phyloP scores from a whole-genome alignment of 2,888 invertebrate species.

The Tanypteryx hageni region DNA sequence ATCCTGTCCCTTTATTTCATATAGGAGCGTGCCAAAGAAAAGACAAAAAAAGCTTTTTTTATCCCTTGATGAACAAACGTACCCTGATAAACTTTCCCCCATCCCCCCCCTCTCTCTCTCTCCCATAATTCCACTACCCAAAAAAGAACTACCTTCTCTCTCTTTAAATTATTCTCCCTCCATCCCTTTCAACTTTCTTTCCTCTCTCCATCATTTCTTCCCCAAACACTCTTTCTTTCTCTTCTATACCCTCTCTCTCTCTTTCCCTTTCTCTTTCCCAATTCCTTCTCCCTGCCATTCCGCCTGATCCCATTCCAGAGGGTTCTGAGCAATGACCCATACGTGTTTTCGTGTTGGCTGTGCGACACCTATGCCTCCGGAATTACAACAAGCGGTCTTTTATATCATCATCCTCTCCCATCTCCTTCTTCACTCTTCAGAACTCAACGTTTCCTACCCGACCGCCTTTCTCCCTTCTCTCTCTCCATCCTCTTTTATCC shows the following conservation, averaged over 20 bases:
- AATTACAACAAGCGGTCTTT: not conserved
- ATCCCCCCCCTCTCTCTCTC: not conserved
- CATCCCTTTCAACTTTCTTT: not conserved
- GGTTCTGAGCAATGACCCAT: not conserved
- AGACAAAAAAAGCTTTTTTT: no score
- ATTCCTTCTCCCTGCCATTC: not conserved
- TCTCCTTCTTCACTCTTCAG: not conserved
- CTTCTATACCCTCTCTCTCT: not conserved
- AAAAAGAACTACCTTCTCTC: not conserved
- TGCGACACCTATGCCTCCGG: slow-evolving; percentile 10
- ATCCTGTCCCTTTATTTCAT: no score
- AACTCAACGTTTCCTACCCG: not conserved
- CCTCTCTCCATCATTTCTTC: not conserved
- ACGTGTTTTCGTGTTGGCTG: slow-evolving; percentile 22
- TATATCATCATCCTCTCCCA: not conserved
- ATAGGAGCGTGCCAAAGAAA: no score
- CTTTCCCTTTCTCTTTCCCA: not conserved
- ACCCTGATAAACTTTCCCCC: not conserved
- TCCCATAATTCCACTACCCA: not conserved
- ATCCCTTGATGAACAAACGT: not conserved
- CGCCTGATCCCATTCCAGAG: not conserved
- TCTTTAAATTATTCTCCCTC: not conserved
- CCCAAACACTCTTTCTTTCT: not conserved
- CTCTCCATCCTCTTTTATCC: slow-evolving; percentile 6
- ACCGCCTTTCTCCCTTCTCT: not conserved